phyloP scores from a whole-genome alignment of 1,140 invertebrate species.

The Heliconius hermathena region DNA sequence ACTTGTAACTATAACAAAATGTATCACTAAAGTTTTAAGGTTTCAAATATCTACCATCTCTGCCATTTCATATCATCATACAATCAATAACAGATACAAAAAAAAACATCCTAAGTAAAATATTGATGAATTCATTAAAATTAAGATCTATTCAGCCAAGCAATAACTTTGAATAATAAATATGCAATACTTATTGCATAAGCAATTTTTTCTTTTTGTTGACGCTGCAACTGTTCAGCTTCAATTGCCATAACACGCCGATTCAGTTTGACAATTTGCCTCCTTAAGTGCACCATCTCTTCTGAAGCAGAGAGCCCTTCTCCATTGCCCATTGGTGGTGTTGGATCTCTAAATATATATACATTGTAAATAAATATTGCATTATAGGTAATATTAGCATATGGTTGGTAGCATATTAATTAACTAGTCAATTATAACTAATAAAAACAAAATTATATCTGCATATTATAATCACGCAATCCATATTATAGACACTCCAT shows the following conservation, averaged over 20 bases:
- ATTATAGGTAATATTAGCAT: not conserved
- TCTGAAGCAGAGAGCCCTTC: slow-evolving; percentile 88
- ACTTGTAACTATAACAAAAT: slow-evolving; percentile 21
- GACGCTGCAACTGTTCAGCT: slow-evolving; percentile 88
- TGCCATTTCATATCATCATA: slow-evolving; percentile 49
- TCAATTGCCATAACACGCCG: slow-evolving; percentile 92
- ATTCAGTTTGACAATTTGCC: slow-evolving; percentile 92
- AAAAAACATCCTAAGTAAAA: slow-evolving; percentile 60
- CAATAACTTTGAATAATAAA: slow-evolving; percentile 91
- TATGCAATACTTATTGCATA: slow-evolving; percentile 91
- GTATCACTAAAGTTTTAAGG: slow-evolving; percentile 32
- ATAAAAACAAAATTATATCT: too few species aligned
- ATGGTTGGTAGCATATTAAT: too few species aligned
- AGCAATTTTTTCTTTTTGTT: slow-evolving; percentile 91
- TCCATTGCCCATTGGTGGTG: slow-evolving; percentile 83
- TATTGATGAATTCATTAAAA: slow-evolving; percentile 47
- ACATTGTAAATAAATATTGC: not conserved
- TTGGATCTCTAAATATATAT: slow-evolving; percentile 83
- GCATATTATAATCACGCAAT: too few species aligned
- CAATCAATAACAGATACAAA: slow-evolving; percentile 60
- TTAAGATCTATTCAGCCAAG: slow-evolving; percentile 90
- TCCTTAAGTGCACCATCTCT: slow-evolving; percentile 90
- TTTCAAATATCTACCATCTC: slow-evolving; percentile 1
- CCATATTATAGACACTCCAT: too few species aligned
- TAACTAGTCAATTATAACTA: too few species aligned